These are phyloP conservation scores for Riptortus pedestris DNA, from an alignment of 1,140 invertebrate genomes.

Conservation along the genomic window DNA sequence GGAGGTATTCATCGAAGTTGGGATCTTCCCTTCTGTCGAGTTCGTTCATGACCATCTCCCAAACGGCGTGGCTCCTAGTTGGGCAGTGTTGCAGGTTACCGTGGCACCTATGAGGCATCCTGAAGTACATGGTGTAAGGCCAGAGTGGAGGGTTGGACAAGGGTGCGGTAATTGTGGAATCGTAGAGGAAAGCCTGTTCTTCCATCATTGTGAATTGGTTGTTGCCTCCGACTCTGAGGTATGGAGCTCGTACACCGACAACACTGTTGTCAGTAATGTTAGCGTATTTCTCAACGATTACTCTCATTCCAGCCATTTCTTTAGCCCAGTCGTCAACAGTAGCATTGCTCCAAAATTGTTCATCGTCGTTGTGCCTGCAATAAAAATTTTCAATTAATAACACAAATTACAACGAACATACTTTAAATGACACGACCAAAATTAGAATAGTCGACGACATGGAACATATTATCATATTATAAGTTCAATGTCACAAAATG, in stretches of 20 bases:
- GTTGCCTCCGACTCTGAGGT: slow-evolving; percentile 85
- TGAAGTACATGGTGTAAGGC: slow-evolving; percentile 96
- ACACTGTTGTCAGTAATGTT: slow-evolving; percentile 90
- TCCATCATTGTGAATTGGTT: slow-evolving; percentile 98
- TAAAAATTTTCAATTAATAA: slow-evolving; percentile 26
- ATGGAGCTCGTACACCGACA: slow-evolving; percentile 85
- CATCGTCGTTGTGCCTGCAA: slow-evolving; percentile 77
- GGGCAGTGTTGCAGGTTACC: slow-evolving; percentile 88
- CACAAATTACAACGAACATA: slow-evolving; percentile 4
- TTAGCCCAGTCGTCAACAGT: slow-evolving; percentile 89
- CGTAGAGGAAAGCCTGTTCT: slow-evolving; percentile 89
- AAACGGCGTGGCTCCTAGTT: slow-evolving; percentile 82
- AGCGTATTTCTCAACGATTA: slow-evolving; percentile 83
- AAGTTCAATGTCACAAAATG: too few relatives aligned
- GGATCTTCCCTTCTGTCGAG: slow-evolving; percentile 85
- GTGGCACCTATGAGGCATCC: slow-evolving; percentile 89
- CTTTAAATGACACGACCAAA: slow-evolving; percentile 7
- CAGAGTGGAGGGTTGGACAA: slow-evolving; percentile 85
- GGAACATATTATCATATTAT: not conserved
- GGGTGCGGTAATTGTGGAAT: slow-evolving; percentile 88
- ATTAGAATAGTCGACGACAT: not conserved
- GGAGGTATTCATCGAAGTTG: slow-evolving; percentile 78
- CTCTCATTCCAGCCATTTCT: slow-evolving; percentile 91
- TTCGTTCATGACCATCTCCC: slow-evolving; percentile 98
- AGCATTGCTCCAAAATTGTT: slow-evolving; percentile 88